Percentiles rank a stretch among this genome's conserved stretches.
Conservation (phyloP, 2,888 invertebrate genomes). For the Apodemia duryi region DNA sequence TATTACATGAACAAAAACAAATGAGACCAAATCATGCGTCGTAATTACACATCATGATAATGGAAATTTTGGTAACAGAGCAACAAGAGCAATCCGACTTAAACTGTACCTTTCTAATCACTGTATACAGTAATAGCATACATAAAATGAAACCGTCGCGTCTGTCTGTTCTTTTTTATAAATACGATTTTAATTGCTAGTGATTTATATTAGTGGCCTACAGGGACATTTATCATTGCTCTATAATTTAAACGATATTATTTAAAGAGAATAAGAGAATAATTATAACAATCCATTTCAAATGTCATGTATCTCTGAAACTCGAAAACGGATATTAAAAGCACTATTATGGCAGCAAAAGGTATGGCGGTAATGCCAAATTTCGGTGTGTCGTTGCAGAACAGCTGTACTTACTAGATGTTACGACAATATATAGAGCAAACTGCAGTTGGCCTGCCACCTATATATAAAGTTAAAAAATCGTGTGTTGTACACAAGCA, state of each 20-base stretch:
- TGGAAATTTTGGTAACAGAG: conserved; percentile 19
- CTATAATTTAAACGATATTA: not conserved
- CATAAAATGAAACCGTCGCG: not conserved
- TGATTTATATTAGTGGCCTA: not conserved
- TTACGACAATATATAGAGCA: too few species aligned
- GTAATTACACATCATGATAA: conserved; percentile 24
- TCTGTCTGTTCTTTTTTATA: conserved; percentile 3
- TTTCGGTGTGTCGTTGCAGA: too few species aligned
- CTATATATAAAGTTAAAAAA: too few species aligned
- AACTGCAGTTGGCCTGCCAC: too few species aligned
- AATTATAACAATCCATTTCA: too few species aligned
- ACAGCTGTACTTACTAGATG: too few species aligned
- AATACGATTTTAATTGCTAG: conserved; percentile 6
- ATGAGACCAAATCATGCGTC: conserved; percentile 22
- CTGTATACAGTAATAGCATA: conserved; percentile 17
- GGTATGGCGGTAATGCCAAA: too few species aligned
- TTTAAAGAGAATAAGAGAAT: not conserved
- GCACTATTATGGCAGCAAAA: too few species aligned
- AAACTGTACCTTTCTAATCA: conserved; percentile 41
- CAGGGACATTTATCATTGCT: not conserved
- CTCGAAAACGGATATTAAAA: too few species aligned
- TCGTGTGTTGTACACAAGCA: too few species aligned
- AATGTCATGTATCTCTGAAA: too few species aligned
- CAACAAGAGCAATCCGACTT: conserved; percentile 55
- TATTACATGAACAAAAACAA: conserved; percentile 17